Conservation (phyloP, 2,888 invertebrate species). For the Pterobdella sp. region DNA sequence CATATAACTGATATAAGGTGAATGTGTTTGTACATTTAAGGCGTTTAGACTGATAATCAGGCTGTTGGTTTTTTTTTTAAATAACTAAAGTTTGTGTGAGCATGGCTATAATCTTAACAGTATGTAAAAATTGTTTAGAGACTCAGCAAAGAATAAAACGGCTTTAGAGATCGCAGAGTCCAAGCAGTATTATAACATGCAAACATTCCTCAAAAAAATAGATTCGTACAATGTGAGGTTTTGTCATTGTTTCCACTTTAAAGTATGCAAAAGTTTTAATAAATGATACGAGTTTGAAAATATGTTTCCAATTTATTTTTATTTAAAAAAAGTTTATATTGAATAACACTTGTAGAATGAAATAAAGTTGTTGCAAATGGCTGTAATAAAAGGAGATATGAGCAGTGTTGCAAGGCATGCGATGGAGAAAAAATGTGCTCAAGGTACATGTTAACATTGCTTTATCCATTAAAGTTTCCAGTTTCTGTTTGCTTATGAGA, state of each 20-base stretch:
- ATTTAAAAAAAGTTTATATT: too few relatives aligned
- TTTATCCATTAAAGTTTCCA: too few relatives aligned
- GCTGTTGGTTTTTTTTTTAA: too few relatives aligned
- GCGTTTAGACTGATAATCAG: not conserved
- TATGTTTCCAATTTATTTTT: too few relatives aligned
- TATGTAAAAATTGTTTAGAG: conserved; percentile 21
- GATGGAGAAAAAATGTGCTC: conserved; percentile 41
- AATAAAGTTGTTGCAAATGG: conserved; percentile 40
- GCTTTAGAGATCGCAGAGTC: conserved; percentile 44
- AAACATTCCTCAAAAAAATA: conserved; percentile 42
- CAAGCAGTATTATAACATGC: conserved; percentile 42
- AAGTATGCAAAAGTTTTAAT: too few relatives aligned
- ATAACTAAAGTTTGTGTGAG: not conserved
- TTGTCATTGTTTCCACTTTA: too few relatives aligned
- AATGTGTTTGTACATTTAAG: not conserved
- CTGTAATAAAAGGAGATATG: conserved; percentile 42
- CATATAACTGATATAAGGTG: conserved; percentile 42
- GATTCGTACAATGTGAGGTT: conserved; percentile 43
- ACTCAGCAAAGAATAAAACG: conserved; percentile 36
- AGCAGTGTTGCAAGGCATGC: conserved; percentile 41
- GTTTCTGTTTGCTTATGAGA: too few relatives aligned
- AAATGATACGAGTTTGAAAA: too few relatives aligned
- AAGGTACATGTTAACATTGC: conserved; percentile 34
- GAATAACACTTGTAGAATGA: conserved; percentile 39
- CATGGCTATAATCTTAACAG: too few relatives aligned